Percentiles rank a stretch among this genome's conserved stretches.
These are phyloP conservation scores for Ormyrus rosae DNA, from an alignment of 2,888 invertebrate species.

Conservation along the genomic window DNA sequence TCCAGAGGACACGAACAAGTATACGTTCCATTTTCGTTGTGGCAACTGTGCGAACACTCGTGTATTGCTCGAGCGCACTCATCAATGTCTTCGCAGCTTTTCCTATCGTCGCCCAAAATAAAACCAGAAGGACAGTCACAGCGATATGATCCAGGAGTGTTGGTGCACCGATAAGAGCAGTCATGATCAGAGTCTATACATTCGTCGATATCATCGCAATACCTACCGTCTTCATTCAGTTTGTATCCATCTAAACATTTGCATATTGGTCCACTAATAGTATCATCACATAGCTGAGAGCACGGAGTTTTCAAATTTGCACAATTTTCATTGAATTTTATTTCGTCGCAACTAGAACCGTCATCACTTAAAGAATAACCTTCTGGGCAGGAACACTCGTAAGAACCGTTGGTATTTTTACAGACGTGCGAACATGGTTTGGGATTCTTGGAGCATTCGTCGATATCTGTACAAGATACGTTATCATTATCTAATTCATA, in stretches of 20 bases:
- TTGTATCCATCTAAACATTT: conserved; percentile 78
- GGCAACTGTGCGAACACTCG: conserved; percentile 79
- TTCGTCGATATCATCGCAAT: conserved; percentile 68
- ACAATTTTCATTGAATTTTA: conserved; percentile 63
- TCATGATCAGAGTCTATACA: conserved; percentile 51
- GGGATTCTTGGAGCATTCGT: conserved; percentile 68
- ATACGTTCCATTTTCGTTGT: conserved; percentile 77
- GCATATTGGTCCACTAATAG: conserved; percentile 73
- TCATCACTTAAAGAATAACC: conserved; percentile 68
- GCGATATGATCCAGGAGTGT: conserved; percentile 65
- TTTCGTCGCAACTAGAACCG: conserved; percentile 61
- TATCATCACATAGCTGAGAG: conserved; percentile 68
- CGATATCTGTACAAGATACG: conserved; percentile 67
- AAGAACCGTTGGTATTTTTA: conserved; percentile 67
- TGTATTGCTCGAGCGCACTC: conserved; percentile 77
- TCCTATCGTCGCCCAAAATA: conserved; percentile 71
- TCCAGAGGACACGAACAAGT: conserved; percentile 77
- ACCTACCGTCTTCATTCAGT: conserved; percentile 64
- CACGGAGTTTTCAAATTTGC: conserved; percentile 62
- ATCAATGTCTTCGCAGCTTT: conserved; percentile 77
- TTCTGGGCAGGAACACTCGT: conserved; percentile 76
- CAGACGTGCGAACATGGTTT: conserved; percentile 68
- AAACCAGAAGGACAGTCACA: conserved; percentile 79
- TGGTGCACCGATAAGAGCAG: conserved; percentile 64
- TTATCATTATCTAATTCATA: conserved; percentile 70